A percentile compares a stretch with the other conserved stretches of the same genome.
phyloP scores from a whole-genome alignment of 1,140 invertebrate genomes.

The Conus betulinus region DNA sequence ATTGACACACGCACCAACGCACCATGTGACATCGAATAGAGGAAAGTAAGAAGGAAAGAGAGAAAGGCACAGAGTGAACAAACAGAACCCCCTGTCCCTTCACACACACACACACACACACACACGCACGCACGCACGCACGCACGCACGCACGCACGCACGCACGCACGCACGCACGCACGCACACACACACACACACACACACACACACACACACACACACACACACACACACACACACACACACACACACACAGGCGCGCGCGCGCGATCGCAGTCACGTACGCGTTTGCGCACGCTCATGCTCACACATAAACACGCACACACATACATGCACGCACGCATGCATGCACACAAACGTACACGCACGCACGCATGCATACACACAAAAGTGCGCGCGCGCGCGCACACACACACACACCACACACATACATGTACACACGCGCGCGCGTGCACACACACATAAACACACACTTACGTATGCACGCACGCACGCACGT shows the following conservation, averaged over 20 bases:
- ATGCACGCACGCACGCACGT: no score
- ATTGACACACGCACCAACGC: no score
- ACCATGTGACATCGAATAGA: no score
- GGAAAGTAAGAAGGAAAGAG: background rate
- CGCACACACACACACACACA: constrained; percentile 22
- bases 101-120: constrained; percentile 13
- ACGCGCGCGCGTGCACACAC: no score
- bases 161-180: constrained; percentile 17
- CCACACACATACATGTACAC: background rate
- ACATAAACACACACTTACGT: no score
- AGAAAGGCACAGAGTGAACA: background rate
- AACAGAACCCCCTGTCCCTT: background rate
- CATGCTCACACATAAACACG: no score
- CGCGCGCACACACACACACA: no score
- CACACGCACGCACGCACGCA: constrained; percentile 8
- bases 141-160: constrained; percentile 15
- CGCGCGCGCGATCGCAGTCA: background rate
- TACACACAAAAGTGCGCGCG: no score
- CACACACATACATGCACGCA: no score
- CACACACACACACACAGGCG: background rate
- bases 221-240: constrained; percentile 5
- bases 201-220: constrained; percentile 28
- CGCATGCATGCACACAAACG: no score
- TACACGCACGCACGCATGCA: no score
- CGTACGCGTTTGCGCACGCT: no score